These are phyloP conservation scores for Otolemur garnettii DNA, from an alignment of 2,113 vertebrate species.

Conservation along the genomic window DNA sequence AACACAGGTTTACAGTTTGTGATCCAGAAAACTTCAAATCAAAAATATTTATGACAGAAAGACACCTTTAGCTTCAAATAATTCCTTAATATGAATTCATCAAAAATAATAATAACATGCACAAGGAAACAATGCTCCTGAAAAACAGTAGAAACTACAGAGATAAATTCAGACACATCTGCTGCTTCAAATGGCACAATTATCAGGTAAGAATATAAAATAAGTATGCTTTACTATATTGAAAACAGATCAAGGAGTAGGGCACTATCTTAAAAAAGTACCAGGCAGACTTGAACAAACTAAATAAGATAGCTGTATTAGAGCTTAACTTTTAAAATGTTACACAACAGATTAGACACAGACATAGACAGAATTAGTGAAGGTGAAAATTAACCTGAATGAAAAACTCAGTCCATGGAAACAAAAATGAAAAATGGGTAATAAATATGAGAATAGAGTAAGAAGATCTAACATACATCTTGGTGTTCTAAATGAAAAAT, in stretches of 20 bases:
- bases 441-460: background rate
- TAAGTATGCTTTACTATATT: background rate
- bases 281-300: background rate
- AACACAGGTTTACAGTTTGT: background rate
- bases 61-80: background rate
- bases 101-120: conserved; percentile 15
- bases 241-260: background rate
- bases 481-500: conserved; percentile 6
- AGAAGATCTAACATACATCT: background rate
- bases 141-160: background rate
- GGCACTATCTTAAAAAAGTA: background rate
- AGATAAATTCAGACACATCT: background rate
- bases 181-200: background rate
- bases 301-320: background rate
- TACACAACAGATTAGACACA: background rate
- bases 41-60: background rate
- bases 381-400: background rate
- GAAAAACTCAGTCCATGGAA: background rate
- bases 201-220: background rate
- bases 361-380: background rate
- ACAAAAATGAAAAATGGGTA: background rate
- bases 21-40: background rate
- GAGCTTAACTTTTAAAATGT: background rate
- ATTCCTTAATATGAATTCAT: background rate
- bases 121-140: background rate